phyloP scores from a whole-genome alignment of 2,888 invertebrate species.

The Standfussiana lucernea region DNA sequence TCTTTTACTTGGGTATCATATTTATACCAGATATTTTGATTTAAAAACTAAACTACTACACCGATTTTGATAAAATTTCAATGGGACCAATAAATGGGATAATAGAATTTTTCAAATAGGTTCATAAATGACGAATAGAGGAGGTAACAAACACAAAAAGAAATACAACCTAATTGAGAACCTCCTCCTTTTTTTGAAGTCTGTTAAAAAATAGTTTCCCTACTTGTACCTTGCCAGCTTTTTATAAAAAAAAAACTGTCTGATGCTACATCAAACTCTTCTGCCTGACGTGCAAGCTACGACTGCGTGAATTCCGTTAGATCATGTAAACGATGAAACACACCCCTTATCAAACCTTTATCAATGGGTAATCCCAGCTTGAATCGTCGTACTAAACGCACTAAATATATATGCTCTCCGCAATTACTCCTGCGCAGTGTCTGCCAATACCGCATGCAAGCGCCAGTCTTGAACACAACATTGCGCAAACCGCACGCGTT shows the following conservation, averaged over 20 bases:
- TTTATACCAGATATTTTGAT: too few species aligned
- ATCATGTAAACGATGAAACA: background rate
- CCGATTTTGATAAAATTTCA: too few species aligned
- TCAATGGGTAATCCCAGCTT: slow-evolving; percentile 38
- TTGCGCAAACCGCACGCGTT: slow-evolving; percentile 67
- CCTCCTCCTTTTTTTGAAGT: too few species aligned
- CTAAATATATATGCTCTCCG: slow-evolving; percentile 72
- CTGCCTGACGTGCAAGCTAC: background rate
- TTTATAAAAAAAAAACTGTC: background rate
- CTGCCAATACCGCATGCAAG: slow-evolving; percentile 74
- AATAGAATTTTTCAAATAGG: too few species aligned
- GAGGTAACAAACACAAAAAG: too few species aligned
- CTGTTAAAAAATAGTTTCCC: too few species aligned
- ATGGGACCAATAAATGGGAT: too few species aligned
- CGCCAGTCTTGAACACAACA: slow-evolving; percentile 71
- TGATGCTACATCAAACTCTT: background rate
- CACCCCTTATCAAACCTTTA: slow-evolving; percentile 28
- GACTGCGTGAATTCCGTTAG: background rate
- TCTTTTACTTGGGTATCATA: too few species aligned
- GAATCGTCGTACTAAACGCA: slow-evolving; percentile 29
- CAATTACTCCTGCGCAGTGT: slow-evolving; percentile 73
- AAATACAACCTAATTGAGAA: too few species aligned
- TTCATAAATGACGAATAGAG: too few species aligned
- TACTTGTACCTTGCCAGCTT: background rate
- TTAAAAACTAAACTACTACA: too few species aligned